A percentile compares a stretch with the other conserved stretches of the same genome.
phyloP scores from a whole-genome alignment of 2,797 vertebrate genomes.

The Acrossocheilus fasciatus region DNA sequence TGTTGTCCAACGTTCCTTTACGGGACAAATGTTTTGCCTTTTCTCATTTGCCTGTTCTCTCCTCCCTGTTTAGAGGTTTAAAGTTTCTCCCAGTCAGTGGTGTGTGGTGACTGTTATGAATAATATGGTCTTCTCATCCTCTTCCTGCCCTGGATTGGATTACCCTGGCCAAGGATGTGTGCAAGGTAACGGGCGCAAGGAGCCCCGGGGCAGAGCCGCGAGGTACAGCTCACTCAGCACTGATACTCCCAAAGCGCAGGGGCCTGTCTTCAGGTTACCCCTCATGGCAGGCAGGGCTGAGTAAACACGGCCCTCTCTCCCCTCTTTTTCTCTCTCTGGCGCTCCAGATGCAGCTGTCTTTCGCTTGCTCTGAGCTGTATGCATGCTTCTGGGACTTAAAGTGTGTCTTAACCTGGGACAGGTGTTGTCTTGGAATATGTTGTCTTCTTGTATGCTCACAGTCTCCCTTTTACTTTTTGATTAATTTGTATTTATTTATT shows the following conservation, averaged over 20 bases:
- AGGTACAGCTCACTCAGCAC: slow-evolving; percentile 71
- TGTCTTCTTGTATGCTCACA: background rate
- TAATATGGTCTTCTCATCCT: slow-evolving; percentile 66
- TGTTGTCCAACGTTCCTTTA: slow-evolving; percentile 46
- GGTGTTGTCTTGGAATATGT: slow-evolving; percentile 43
- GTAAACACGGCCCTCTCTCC: slow-evolving; percentile 65
- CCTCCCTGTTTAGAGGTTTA: slow-evolving; percentile 58
- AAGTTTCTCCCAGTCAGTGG: slow-evolving; percentile 62
- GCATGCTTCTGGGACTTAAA: slow-evolving; percentile 11
- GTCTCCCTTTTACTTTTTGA: too few relatives aligned
- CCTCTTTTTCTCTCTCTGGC: slow-evolving; percentile 50
- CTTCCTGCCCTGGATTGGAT: slow-evolving; percentile 65
- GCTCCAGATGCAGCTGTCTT: slow-evolving; percentile 50
- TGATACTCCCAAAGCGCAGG: slow-evolving; percentile 79
- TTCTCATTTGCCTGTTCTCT: slow-evolving; percentile 44
- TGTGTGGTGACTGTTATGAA: slow-evolving; percentile 68
- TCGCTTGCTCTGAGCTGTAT: slow-evolving; percentile 15
- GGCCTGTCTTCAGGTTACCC: slow-evolving; percentile 77
- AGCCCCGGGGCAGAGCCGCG: slow-evolving; percentile 63
- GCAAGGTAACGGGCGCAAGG: slow-evolving; percentile 64
- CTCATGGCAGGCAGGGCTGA: slow-evolving; percentile 64
- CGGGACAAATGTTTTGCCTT: slow-evolving; percentile 36
- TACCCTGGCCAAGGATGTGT: slow-evolving; percentile 66
- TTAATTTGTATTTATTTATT: background rate
- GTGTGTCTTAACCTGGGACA: slow-evolving; percentile 50